A percentile compares a stretch with the other conserved stretches of the same genome.
Conservation (phyloP, 2,888 invertebrate species). For the Luffia ferchaultella region DNA sequence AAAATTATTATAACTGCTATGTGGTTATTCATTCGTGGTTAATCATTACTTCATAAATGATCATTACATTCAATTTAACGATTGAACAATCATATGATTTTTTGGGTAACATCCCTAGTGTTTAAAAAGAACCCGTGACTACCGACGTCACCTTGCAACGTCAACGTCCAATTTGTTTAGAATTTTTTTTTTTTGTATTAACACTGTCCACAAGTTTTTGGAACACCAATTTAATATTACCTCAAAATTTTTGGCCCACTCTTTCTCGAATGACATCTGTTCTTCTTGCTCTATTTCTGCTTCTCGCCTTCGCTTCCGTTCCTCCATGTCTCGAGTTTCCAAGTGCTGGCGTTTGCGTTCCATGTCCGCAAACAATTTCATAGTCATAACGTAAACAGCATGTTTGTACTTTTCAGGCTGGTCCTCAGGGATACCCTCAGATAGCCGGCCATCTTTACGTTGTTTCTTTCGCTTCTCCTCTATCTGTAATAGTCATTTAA, state of each 20-base stretch:
- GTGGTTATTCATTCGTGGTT: too few species aligned
- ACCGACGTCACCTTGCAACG: too few species aligned
- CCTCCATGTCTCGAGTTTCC: constrained; percentile 90
- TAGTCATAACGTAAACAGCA: constrained; percentile 97
- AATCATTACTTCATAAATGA: too few species aligned
- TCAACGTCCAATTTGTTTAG: too few species aligned
- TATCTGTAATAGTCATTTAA: constrained; percentile 65
- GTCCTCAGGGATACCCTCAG: constrained; percentile 84
- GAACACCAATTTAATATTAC: too few species aligned
- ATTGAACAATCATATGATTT: too few species aligned
- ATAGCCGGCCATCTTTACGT: constrained; percentile 86
- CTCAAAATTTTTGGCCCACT: constrained; percentile 99
- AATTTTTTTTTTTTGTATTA: too few species aligned
- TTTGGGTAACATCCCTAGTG: too few species aligned
- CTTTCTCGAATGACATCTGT: constrained; percentile 86
- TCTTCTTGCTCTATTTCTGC: constrained; percentile 94
- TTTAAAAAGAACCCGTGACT: too few species aligned
- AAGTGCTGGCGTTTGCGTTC: constrained; percentile 89
- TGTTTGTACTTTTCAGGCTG: constrained; percentile 87
- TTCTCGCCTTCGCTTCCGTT: constrained; percentile 92
- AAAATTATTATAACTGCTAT: too few species aligned
- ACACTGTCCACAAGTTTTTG: too few species aligned
- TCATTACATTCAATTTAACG: too few species aligned
- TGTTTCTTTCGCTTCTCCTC: constrained; percentile 93
- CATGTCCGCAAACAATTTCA: constrained; percentile 96